Evolutionary conservation across 2,888 invertebrate species (phyloP).

Genomic region (Rhyacophila evoluta): DNA sequence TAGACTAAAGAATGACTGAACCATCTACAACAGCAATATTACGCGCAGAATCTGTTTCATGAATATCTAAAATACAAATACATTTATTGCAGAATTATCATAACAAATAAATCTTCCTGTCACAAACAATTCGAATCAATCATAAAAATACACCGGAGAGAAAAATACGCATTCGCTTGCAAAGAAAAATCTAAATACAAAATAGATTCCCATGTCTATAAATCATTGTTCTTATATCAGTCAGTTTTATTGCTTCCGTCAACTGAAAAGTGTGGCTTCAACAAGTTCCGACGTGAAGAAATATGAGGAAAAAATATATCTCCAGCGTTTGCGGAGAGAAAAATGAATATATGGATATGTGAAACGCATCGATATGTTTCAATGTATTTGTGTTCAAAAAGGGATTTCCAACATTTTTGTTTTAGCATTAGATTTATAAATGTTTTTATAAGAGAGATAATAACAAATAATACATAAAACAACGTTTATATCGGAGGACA

Average conservation of each 20-base stretch:
- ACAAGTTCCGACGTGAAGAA: not conserved
- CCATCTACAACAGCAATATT: no score
- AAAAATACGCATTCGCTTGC: slow-evolving; percentile 23
- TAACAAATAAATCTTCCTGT: slow-evolving; percentile 17
- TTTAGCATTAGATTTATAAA: no score
- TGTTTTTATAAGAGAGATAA: no score
- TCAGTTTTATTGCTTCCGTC: slow-evolving; percentile 53
- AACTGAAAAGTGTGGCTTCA: slow-evolving; percentile 23
- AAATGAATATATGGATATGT: slow-evolving; percentile 46
- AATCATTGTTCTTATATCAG: slow-evolving; percentile 51
- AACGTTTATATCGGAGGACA: no score
- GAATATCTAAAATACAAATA: not conserved
- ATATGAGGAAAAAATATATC: slow-evolving; percentile 6
- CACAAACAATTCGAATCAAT: slow-evolving; percentile 26
- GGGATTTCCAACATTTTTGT: not conserved
- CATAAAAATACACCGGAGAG: slow-evolving; percentile 39
- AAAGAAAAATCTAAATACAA: slow-evolving; percentile 5
- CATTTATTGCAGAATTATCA: not conserved
- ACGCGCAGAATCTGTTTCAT: no score
- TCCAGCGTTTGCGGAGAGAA: not conserved
- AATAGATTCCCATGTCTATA: slow-evolving; percentile 29
- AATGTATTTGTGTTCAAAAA: not conserved
- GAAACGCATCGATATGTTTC: slow-evolving; percentile 45
- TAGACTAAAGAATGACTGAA: no score
- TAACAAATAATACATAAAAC: no score